Conservation (phyloP, 2,888 invertebrate species). For the Electrophaes corylata region DNA sequence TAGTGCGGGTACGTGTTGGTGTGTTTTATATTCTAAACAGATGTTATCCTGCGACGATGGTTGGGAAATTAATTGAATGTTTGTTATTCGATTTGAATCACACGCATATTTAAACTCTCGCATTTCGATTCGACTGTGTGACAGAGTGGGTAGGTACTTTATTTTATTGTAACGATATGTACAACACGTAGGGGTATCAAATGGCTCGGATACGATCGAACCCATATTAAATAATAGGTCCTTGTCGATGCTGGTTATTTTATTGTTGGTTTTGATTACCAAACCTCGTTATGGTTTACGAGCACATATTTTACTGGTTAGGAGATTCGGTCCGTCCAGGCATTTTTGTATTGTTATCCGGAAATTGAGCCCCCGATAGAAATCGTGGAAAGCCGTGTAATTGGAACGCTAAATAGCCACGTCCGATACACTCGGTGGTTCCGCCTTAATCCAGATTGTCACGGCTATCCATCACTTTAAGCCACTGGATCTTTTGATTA, state of each 20-base stretch:
- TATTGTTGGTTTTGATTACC: slow-evolving; percentile 45
- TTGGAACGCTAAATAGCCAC: slow-evolving; percentile 62
- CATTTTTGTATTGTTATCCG: slow-evolving; percentile 54
- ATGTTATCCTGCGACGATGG: slow-evolving; percentile 73
- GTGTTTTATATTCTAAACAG: slow-evolving; percentile 82
- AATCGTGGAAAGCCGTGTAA: slow-evolving; percentile 69
- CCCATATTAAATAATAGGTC: slow-evolving; percentile 26
- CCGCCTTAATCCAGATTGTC: slow-evolving; percentile 39
- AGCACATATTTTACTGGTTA: slow-evolving; percentile 42
- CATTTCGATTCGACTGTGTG: slow-evolving; percentile 53
- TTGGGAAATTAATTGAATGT: slow-evolving; percentile 79
- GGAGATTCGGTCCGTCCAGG: slow-evolving; percentile 40
- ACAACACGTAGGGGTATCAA: slow-evolving; percentile 42
- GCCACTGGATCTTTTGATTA: slow-evolving; percentile 13
- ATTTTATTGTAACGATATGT: slow-evolving; percentile 45
- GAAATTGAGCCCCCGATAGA: slow-evolving; percentile 63
- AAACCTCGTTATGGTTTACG: slow-evolving; percentile 52
- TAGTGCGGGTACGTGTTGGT: slow-evolving; percentile 62
- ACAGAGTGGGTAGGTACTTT: slow-evolving; percentile 34
- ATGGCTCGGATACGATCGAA: slow-evolving; percentile 23
- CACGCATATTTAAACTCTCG: slow-evolving; percentile 70
- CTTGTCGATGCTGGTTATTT: slow-evolving; percentile 37
- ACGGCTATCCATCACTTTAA: slow-evolving; percentile 38
- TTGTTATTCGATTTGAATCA: slow-evolving; percentile 73
- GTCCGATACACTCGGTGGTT: slow-evolving; percentile 49